Percentiles rank a stretch among this genome's conserved stretches.
phyloP scores from a whole-genome alignment of 2,113 vertebrate genomes.

The Plestiodon gilberti region DNA sequence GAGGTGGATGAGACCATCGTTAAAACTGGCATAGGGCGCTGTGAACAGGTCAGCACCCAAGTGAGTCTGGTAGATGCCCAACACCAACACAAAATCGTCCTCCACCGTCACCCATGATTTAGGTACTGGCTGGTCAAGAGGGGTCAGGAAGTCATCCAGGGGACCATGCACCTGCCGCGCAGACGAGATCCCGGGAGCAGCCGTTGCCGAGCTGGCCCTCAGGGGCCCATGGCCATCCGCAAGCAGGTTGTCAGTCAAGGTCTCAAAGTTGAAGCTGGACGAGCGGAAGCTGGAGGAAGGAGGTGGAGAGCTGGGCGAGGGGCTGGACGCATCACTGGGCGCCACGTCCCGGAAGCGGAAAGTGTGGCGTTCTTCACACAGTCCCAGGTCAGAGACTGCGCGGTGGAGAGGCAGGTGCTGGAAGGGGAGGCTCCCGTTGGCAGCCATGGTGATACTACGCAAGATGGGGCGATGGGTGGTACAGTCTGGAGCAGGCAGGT shows the following conservation, averaged over 20 bases:
- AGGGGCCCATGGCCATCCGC: constrained; percentile 28
- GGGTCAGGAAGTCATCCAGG: constrained; percentile 82
- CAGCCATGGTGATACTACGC: constrained; percentile 76
- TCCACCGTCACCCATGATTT: constrained; percentile 87
- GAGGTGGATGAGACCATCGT: constrained; percentile 89
- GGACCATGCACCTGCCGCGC: constrained; percentile 58
- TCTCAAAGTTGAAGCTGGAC: constrained; percentile 70
- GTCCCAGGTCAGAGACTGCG: constrained; percentile 87
- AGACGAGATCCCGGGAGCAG: neutral
- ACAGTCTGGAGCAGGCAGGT: constrained; percentile 77
- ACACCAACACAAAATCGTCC: constrained; percentile 87
- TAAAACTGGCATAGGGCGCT: constrained; percentile 84
- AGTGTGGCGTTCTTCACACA: constrained; percentile 81
- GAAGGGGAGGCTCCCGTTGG: constrained; percentile 73
- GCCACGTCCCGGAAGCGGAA: constrained; percentile 63
- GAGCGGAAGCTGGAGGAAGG: constrained; percentile 72
- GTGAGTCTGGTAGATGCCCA: constrained; percentile 88
- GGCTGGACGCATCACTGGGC: constrained; percentile 7
- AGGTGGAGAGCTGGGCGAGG: constrained; percentile 74
- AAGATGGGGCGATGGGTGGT: constrained; percentile 76
- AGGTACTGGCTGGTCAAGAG: constrained; percentile 84
- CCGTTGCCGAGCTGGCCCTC: constrained; percentile 17
- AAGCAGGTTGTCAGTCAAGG: constrained; percentile 6
- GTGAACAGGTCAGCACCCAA: constrained; percentile 86
- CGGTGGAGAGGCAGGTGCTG: constrained; percentile 84